Percentiles rank a stretch among this genome's conserved stretches.
Conservation (phyloP, 1,140 invertebrate species). For the Oreohelix idahoensis region DNA sequence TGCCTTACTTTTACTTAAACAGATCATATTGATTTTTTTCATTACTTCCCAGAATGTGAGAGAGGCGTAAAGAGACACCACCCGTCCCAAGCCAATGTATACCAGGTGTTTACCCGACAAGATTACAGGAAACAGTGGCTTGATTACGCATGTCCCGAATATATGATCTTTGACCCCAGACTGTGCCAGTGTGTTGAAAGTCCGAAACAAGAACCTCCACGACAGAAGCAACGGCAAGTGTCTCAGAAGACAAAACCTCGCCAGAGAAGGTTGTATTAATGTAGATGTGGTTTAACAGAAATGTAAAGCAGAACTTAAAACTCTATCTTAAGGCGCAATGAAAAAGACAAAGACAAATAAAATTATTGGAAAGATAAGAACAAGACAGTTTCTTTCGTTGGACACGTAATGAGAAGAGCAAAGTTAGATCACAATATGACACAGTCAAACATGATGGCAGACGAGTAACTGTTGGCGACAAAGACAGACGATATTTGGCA, state of each 20-base stretch:
- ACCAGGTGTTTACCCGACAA: conserved; percentile 44
- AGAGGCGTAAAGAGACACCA: conserved; percentile 47
- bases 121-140: conserved; percentile 42
- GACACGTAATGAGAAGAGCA: no score
- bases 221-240: neutral
- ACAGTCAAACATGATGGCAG: no score
- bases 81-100: conserved; percentile 50
- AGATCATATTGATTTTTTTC: no score
- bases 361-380: no score
- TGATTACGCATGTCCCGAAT: conserved; percentile 33
- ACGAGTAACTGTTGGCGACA: no score
- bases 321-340: no score
- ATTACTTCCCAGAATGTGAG: conserved; percentile 38
- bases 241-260: neutral
- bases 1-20: no score
- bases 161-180: conserved; percentile 35
- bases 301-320: no score
- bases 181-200: conserved; percentile 24
- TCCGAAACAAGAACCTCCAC: neutral
- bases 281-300: neutral
- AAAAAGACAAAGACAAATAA: no score
- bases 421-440: no score
- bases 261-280: neutral
- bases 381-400: no score
- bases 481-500: no score